Evolutionary conservation across 2,797 vertebrate species (phyloP).

Genomic region (Odontamblyopus lacepedii): DNA sequence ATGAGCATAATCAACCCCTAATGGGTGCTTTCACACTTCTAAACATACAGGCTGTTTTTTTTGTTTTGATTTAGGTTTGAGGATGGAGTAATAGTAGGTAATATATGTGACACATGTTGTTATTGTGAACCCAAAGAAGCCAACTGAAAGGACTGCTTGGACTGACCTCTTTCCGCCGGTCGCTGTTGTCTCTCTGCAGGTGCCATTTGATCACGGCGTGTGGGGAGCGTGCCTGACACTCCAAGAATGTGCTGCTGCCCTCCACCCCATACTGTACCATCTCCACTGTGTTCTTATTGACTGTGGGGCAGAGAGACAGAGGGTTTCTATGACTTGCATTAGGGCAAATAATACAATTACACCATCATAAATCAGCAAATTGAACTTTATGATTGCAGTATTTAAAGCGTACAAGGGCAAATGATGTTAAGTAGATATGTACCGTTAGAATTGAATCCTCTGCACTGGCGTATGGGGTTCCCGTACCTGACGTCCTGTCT

Average conservation of each 20-base stretch:
- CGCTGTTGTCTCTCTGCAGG: constrained; percentile 93
- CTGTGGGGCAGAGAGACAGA: constrained; percentile 68
- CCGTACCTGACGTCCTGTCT: constrained; percentile 95
- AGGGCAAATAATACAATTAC: not conserved
- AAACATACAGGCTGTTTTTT: too few species aligned
- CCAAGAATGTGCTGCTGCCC: constrained; percentile 94
- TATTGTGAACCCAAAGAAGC: too few species aligned
- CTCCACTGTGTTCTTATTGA: constrained; percentile 91
- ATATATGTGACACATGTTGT: too few species aligned
- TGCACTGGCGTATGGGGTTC: constrained; percentile 96
- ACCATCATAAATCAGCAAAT: not conserved
- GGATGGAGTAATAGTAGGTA: too few species aligned
- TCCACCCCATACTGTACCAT: constrained; percentile 93
- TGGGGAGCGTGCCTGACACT: constrained; percentile 94
- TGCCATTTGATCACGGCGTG: constrained; percentile 96
- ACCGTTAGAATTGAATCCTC: constrained; percentile 97
- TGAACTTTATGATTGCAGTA: not conserved
- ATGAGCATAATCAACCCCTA: too few species aligned
- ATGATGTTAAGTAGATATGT: constrained; percentile 60
- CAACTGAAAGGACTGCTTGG: not conserved
- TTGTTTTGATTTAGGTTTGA: too few species aligned
- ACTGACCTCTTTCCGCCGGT: constrained; percentile 93
- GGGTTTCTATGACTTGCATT: constrained; percentile 12
- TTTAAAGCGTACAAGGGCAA: not conserved
- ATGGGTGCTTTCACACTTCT: too few species aligned